A percentile compares a stretch with the other conserved stretches of the same genome.
These are phyloP conservation scores for Callosobruchus maculatus DNA, from an alignment of 2,888 invertebrate species.

Conservation along the genomic window DNA sequence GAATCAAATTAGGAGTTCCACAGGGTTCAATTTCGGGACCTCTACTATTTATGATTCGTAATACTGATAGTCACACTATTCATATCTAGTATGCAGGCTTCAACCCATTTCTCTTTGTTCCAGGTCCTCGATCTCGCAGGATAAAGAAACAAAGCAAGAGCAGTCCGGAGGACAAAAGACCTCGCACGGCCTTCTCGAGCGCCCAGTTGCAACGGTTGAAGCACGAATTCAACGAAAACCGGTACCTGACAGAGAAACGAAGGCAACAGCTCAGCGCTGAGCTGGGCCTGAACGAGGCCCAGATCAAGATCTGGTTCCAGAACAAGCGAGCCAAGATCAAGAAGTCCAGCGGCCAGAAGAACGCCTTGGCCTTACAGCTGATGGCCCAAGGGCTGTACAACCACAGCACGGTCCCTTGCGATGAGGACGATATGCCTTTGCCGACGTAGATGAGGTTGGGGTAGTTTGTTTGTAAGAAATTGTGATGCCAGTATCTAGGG, in stretches of 20 bases:
- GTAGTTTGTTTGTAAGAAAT: not conserved
- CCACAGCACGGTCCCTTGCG: too few relatives aligned
- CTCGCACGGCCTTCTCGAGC: slow-evolving; percentile 92
- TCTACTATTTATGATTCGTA: too few relatives aligned
- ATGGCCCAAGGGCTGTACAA: slow-evolving; percentile 95
- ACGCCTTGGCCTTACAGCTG: slow-evolving; percentile 81
- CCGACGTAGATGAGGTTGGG: slow-evolving; percentile 26
- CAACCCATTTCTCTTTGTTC: slow-evolving; percentile 19
- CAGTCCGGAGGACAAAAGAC: slow-evolving; percentile 83
- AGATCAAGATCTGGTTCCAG: slow-evolving; percentile 97
- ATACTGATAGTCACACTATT: too few relatives aligned
- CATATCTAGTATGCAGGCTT: too few relatives aligned
- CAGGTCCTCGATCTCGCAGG: slow-evolving; percentile 60
- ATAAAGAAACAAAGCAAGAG: slow-evolving; percentile 48
- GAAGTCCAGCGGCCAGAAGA: slow-evolving; percentile 81
- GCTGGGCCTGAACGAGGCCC: slow-evolving; percentile 90
- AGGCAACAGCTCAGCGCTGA: slow-evolving; percentile 88
- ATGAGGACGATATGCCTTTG: slow-evolving; percentile 65
- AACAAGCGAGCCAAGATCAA: slow-evolving; percentile 96
- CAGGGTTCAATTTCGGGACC: too few relatives aligned
- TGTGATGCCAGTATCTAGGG: not conserved
- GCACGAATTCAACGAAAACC: slow-evolving; percentile 89
- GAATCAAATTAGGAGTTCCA: too few relatives aligned
- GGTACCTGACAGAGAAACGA: slow-evolving; percentile 88
- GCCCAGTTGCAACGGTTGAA: slow-evolving; percentile 89